These are phyloP conservation scores for Gobius niger DNA, from an alignment of 2,113 vertebrate genomes.

Conservation along the genomic window DNA sequence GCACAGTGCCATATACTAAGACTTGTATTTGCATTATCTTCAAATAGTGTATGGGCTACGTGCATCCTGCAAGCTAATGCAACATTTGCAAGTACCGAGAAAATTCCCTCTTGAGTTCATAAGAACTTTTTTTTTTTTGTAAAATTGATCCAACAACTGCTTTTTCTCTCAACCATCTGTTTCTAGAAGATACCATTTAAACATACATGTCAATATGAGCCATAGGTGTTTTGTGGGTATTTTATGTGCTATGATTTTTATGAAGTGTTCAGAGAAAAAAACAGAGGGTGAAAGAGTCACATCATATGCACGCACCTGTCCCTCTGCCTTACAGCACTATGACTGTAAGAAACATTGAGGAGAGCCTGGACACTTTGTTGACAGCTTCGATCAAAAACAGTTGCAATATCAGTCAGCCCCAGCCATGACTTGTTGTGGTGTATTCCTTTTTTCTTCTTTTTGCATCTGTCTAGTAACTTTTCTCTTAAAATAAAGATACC, in stretches of 20 bases:
- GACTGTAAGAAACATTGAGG: conserved; percentile 9
- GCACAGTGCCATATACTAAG: neutral
- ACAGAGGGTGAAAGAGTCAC: conserved; percentile 16
- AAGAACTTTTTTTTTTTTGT: conserved; percentile 50
- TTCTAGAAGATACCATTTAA: conserved; percentile 27
- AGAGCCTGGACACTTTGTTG: conserved; percentile 24
- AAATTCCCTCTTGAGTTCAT: conserved; percentile 16
- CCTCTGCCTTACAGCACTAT: conserved; percentile 20
- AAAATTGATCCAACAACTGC: conserved; percentile 24
- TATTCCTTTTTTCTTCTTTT: conserved; percentile 6
- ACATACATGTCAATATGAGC: conserved; percentile 30
- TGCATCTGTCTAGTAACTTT: conserved; percentile 58
- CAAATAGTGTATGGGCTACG: conserved; percentile 27
- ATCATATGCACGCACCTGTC: conserved; percentile 18
- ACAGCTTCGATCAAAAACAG: conserved; percentile 20
- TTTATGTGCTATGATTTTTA: too few relatives aligned
- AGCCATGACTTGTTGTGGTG: conserved; percentile 42
- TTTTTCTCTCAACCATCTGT: conserved; percentile 3
- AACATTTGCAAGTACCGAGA: conserved; percentile 40
- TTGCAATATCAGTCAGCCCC: conserved; percentile 5
- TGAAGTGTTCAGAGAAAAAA: neutral
- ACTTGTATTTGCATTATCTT: conserved; percentile 16
- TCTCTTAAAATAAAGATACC: conserved; percentile 70
- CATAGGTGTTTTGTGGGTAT: conserved; percentile 18
- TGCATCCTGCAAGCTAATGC: conserved; percentile 50